A percentile compares a stretch with the other conserved stretches of the same genome.
Evolutionary conservation across 2,888 invertebrate genomes (phyloP).

Genomic region (Notocelia uddmanniana): DNA sequence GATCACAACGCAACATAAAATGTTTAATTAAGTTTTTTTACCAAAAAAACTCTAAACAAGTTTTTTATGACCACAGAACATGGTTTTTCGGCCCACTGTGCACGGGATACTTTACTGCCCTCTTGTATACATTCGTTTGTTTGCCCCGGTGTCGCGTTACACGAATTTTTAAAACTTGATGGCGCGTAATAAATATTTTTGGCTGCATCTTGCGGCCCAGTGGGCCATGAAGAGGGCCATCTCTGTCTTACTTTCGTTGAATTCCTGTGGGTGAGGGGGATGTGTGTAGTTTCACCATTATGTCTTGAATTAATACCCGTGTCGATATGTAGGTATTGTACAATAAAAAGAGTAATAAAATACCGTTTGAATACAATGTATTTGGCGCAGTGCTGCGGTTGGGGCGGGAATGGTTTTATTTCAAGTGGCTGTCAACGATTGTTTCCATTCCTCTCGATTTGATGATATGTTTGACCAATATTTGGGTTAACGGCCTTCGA

Average conservation of each 20-base stretch:
- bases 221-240: slow-evolving; percentile 63
- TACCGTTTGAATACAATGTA: slow-evolving; percentile 61
- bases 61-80: slow-evolving; percentile 53
- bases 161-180: slow-evolving; percentile 79
- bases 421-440: slow-evolving; percentile 46
- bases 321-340: slow-evolving; percentile 69
- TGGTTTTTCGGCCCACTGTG: slow-evolving; percentile 65
- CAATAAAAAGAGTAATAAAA: slow-evolving; percentile 64
- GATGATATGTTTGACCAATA: slow-evolving; percentile 38
- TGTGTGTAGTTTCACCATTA: slow-evolving; percentile 60
- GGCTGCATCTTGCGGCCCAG: slow-evolving; percentile 68
- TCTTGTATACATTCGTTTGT: slow-evolving; percentile 66
- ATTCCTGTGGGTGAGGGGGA: slow-evolving; percentile 56
- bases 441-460: slow-evolving; percentile 38
- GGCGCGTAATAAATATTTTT: slow-evolving; percentile 80
- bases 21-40: slow-evolving; percentile 21
- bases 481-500: slow-evolving; percentile 17
- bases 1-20: slow-evolving; percentile 21
- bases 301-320: slow-evolving; percentile 67
- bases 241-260: slow-evolving; percentile 49
- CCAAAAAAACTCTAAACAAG: slow-evolving; percentile 27
- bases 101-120: slow-evolving; percentile 61
- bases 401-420: slow-evolving; percentile 53
- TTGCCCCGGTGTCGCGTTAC: slow-evolving; percentile 76
- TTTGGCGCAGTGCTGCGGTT: slow-evolving; percentile 60